phyloP scores from a whole-genome alignment of 1,140 invertebrate species.

The Leptestheria dahalacensis region DNA sequence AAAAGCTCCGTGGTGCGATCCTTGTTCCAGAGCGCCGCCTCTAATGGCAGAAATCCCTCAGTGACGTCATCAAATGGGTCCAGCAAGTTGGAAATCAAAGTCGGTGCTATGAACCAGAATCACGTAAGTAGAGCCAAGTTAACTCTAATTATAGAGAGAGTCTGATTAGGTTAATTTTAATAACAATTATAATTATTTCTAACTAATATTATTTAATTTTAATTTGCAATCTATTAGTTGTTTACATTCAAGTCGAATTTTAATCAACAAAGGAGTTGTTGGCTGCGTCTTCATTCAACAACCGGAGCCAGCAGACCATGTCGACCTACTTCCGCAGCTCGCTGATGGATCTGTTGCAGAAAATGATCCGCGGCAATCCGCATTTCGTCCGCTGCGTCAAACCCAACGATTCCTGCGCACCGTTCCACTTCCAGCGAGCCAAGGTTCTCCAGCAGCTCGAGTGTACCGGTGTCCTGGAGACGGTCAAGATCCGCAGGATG shows the following conservation, averaged over 20 bases:
- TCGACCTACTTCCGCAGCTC: conserved; percentile 71
- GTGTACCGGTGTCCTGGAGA: conserved; percentile 67
- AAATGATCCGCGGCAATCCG: conserved; percentile 40
- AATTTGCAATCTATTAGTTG: too few relatives aligned
- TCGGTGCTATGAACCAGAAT: background rate
- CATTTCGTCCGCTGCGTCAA: conserved; percentile 74
- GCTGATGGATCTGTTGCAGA: conserved; percentile 63
- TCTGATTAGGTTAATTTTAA: too few relatives aligned
- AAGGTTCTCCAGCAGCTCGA: conserved; percentile 59
- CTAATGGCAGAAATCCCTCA: conserved; percentile 38
- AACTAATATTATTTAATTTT: too few relatives aligned
- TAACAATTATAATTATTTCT: too few relatives aligned
- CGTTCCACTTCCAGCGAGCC: conserved; percentile 47
- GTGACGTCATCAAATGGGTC: conserved; percentile 2
- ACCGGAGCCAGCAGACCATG: conserved; percentile 65
- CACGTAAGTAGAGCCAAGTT: too few relatives aligned
- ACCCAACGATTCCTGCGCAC: conserved; percentile 55
- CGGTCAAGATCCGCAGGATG: conserved; percentile 60
- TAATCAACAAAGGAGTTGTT: too few relatives aligned
- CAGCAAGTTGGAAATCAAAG: background rate
- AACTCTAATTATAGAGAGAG: too few relatives aligned
- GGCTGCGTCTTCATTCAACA: too few relatives aligned
- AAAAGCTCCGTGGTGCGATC: conserved; percentile 53
- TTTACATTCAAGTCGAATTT: too few relatives aligned
- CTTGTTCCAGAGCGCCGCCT: conserved; percentile 59